These are phyloP conservation scores for Leucoraja erinaceus DNA, from an alignment of 2,113 vertebrate species.

Conservation along the genomic window DNA sequence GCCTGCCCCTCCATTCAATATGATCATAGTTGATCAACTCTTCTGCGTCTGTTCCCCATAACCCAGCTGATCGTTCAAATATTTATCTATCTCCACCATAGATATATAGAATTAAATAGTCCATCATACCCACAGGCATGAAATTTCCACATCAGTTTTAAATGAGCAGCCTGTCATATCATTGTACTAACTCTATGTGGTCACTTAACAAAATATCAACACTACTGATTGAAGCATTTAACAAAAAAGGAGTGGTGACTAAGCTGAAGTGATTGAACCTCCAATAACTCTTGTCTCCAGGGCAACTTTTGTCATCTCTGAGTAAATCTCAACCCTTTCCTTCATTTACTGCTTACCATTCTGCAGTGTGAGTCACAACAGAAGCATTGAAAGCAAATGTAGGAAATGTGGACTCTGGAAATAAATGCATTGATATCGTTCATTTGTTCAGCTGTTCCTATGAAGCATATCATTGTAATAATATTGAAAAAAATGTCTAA, in stretches of 20 bases:
- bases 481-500: neutral
- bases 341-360: conserved; percentile 45
- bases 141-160: too few species aligned
- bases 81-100: too few species aligned
- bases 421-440: neutral
- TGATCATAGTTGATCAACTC: too few species aligned
- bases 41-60: too few species aligned
- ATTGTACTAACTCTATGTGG: neutral
- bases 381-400: neutral
- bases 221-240: neutral
- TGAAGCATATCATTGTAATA: neutral
- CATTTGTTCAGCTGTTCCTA: conserved; percentile 7
- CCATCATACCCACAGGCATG: too few species aligned
- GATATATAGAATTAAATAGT: too few species aligned
- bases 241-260: conserved; percentile 45
- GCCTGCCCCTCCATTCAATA: too few species aligned
- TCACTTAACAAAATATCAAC: neutral
- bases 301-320: conserved; percentile 52
- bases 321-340: conserved; percentile 47
- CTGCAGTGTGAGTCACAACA: neutral
- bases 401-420: neutral
- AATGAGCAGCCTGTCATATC: neutral
- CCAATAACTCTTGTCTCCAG: conserved; percentile 54
- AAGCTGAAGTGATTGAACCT: conserved; percentile 46
- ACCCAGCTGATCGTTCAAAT: too few species aligned